These are phyloP conservation scores for Microctonus aethiopoides DNA, from an alignment of 2,888 invertebrate species.

Conservation along the genomic window DNA sequence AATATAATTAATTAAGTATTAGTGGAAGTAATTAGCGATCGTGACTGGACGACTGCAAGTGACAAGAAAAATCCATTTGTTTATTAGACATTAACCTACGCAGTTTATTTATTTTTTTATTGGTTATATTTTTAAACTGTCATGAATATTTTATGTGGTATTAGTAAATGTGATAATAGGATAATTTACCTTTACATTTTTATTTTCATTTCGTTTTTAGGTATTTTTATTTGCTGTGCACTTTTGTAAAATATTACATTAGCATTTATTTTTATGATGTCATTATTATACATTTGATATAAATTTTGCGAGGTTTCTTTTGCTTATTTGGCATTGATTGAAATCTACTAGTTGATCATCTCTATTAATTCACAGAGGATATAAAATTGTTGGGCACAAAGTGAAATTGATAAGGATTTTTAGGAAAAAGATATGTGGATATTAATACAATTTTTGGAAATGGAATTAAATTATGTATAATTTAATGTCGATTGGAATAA, in stretches of 20 bases:
- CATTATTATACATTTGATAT: conserved; percentile 14
- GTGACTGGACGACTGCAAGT: conserved; percentile 29
- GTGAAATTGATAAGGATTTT: conserved; percentile 9
- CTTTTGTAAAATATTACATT: conserved; percentile 27
- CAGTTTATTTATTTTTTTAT: conserved; percentile 13
- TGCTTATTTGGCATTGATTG: not conserved
- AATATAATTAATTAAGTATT: conserved; percentile 45
- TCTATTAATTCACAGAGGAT: not conserved
- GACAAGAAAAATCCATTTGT: conserved; percentile 53
- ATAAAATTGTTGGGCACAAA: not conserved
- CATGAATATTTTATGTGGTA: too few relatives aligned
- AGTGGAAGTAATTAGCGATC: conserved; percentile 43
- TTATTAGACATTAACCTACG: conserved; percentile 44
- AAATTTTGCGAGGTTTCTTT: not conserved
- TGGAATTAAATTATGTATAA: too few relatives aligned
- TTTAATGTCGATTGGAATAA: not conserved
- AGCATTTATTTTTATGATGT: conserved; percentile 22
- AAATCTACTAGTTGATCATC: not conserved
- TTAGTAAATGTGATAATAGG: too few relatives aligned
- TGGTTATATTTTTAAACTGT: too few relatives aligned
- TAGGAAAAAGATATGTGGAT: too few relatives aligned
- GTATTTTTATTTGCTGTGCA: conserved; percentile 13
- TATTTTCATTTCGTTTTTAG: not conserved
- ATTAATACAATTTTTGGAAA: too few relatives aligned
- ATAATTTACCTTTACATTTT: too few relatives aligned